Conservation (phyloP, 2,797 vertebrate genomes). For the Pangasius mekongensis region DNA sequence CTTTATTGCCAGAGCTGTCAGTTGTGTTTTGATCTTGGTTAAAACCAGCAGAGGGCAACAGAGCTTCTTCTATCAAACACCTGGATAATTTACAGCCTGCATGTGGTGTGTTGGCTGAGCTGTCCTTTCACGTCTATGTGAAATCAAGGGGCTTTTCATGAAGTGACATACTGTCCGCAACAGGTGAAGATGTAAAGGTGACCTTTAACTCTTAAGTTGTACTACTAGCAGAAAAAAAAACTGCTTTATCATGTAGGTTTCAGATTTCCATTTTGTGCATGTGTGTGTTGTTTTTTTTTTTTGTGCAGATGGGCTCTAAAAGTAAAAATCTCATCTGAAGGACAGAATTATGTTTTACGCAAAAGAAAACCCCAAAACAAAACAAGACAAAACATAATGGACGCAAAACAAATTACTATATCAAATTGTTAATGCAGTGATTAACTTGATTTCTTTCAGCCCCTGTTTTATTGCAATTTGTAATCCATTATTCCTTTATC, state of each 20-base stretch:
- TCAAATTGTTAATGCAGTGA: background rate
- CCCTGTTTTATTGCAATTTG: background rate
- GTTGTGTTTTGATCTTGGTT: constrained; percentile 3
- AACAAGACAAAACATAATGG: background rate
- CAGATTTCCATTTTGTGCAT: background rate
- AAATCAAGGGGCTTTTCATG: background rate
- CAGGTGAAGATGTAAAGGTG: background rate
- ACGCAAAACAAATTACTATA: background rate
- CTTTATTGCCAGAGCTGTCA: constrained; percentile 5
- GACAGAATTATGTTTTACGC: background rate
- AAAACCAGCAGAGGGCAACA: constrained; percentile 38
- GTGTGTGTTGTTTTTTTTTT: background rate
- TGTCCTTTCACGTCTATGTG: background rate
- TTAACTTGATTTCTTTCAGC: background rate
- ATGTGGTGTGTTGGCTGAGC: background rate
- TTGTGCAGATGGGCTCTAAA: background rate
- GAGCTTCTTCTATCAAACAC: background rate
- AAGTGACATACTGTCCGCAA: background rate
- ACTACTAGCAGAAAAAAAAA: background rate
- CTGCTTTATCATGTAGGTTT: background rate
- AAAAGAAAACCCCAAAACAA: background rate
- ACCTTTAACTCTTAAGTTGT: background rate
- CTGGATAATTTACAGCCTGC: background rate
- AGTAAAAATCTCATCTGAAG: background rate
- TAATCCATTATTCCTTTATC: background rate